Evolutionary conservation across 2,888 invertebrate genomes (phyloP), one percentile per base, ranked within the genome.

Genomic region (Aradus depressus): DNA sequence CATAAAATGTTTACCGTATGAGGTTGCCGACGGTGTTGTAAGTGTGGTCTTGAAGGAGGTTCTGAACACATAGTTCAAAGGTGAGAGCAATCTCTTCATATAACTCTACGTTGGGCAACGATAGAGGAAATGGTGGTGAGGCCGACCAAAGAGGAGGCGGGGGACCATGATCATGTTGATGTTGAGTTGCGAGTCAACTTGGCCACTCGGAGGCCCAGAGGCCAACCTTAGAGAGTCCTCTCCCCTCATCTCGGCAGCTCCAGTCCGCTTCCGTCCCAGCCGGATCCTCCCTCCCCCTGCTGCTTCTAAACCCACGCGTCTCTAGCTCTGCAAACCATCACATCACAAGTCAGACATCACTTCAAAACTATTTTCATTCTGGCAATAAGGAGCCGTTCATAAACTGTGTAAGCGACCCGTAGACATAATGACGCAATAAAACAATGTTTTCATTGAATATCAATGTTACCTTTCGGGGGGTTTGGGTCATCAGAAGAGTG

Each of bases 201-300:
- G 91, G 91, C 91, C 90, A 91, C 73, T 90, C 89, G 74, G 83
- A 81, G 71, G 88, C 89, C 88, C 88, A 90, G 63, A 88, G 82
- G 67, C 86, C 87, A 68, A 87, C 87, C 68, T 81, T 77, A 72
- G 87, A 87, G 72, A 81, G 75, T 66, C 77, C 77, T 60, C 73
- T 71, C 64, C 67, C 68, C 63, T 73, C 74, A 66, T 75, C 72
- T 68, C 71, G 69, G 70, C 66, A 70, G 69, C 68, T 69, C 69
- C 28, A 39, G 34, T 34, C 41, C 19, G 41, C 22, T 22, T 31
- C 28, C 16, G 21, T 35, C 50, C 22, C 25, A 4, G 14, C 8
- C 47, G 10, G 21, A 21, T 21, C 35, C 47, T 25, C 14, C 47
- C 19, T 23, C 25, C 37, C 22, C n/a, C 37, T 37, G 10, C n/a